A percentile compares a stretch with the other conserved stretches of the same genome.
These are phyloP conservation scores for Sesia apiformis DNA, from an alignment of 2,888 invertebrate genomes.

Conservation along the genomic window DNA sequence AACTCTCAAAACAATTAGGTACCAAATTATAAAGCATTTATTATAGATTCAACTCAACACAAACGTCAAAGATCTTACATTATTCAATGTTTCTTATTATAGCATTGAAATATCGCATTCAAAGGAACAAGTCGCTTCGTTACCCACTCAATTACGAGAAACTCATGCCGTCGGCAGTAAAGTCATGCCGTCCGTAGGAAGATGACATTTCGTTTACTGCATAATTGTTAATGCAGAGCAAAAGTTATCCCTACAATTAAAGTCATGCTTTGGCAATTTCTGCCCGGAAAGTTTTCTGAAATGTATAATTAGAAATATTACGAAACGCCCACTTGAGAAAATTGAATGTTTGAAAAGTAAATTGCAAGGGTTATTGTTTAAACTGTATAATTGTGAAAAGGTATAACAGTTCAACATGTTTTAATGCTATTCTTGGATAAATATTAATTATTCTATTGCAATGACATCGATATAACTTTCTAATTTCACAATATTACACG, in stretches of 20 bases:
- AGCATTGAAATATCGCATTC: background rate
- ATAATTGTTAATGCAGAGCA: background rate
- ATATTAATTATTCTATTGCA: too few relatives aligned
- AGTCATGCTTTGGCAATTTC: background rate
- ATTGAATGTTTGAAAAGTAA: background rate
- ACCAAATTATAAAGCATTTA: too few relatives aligned
- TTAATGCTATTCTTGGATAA: too few relatives aligned
- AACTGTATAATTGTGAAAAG: too few relatives aligned
- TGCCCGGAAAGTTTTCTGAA: background rate
- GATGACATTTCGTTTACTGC: background rate
- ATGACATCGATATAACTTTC: too few relatives aligned
- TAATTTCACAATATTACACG: too few relatives aligned
- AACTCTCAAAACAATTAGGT: too few relatives aligned
- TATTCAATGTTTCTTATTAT: background rate
- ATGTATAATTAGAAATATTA: background rate
- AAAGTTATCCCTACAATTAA: background rate
- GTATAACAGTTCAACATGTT: too few relatives aligned
- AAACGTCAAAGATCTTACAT: background rate
- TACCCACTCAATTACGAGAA: background rate
- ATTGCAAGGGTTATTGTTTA: background rate
- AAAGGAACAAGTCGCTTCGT: background rate
- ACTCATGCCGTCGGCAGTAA: background rate
- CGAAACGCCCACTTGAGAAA: background rate
- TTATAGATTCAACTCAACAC: background rate
- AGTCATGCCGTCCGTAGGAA: background rate